Base-by-base conservation (phyloP, 2,797 vertebrate species). In the Scomberomorus guttatus region DNA sequence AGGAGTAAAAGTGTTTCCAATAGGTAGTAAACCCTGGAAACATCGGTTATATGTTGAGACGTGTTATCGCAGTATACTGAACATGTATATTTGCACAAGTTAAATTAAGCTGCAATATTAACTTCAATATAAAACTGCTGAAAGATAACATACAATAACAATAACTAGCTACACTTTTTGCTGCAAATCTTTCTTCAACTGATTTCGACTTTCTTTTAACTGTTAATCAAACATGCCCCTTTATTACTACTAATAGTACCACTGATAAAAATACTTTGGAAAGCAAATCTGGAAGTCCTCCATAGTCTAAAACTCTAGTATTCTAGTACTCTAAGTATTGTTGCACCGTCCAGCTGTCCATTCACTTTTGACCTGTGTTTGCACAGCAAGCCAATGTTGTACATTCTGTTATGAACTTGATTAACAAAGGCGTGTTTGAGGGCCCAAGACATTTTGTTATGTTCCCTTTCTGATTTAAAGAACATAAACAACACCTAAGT, bases 401-500 rank as follows among this genome's bases (percentile, higher is more conserved):
- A 85, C 83, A 85, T 81, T 72, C 79, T 87, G 77, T 87, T 69
- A 65, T 86, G 83, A 84, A 81, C 84, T 77, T 27, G 27, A 67
- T 52, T 52, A 64, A 72, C 57, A 22, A 22, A 20, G 46, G 61
- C 69, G 22, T 52, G 51, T 61, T 48, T 67, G 52, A 46, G 39
- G 39, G 39, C 39, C 39, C 4, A 3, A 72, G 73, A 71, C 77
- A 66, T 72, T 80, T 87, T 93, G 90, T 94, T 92, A 87, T 94
- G 92, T 92, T 92, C 91, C 68, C 75, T 51, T 37, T 74, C 69
- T 61, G 81, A 91, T 87, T 80, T 92, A 94, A 92, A 93, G 91
- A 92, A 95, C 90, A 94, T 90, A 94, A 94, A 94, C 93, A 92
- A 46, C 77, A 58, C 34, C 67, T 86, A 86, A 63, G 75, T 78